These are phyloP conservation scores for Tretioscincus oriximinensis DNA, from an alignment of 2,113 vertebrate genomes.

Conservation along the genomic window DNA sequence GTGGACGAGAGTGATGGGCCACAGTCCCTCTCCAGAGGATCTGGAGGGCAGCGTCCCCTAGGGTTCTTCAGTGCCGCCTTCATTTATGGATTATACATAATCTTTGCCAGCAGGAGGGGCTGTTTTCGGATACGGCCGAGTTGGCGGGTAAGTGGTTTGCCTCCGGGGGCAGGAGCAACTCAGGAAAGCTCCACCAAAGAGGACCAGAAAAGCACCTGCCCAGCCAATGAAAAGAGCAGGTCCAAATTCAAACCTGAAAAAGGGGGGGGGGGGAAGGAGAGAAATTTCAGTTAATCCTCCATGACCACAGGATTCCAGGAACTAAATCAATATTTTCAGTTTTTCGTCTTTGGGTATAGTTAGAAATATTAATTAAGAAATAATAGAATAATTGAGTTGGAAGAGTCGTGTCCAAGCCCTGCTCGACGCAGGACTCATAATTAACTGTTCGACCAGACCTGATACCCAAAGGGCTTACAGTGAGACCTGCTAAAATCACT, in stretches of 20 bases:
- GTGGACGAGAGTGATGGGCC: conserved; percentile 43
- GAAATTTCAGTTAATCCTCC: neutral
- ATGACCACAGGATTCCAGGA: neutral
- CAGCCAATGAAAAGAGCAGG: conserved; percentile 87
- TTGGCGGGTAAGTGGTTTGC: conserved; percentile 71
- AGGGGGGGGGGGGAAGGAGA: neutral
- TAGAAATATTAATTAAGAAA: neutral
- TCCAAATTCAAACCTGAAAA: conserved; percentile 84
- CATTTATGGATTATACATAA: conserved; percentile 79
- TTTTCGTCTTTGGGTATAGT: neutral
- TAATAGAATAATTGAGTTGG: too few relatives aligned
- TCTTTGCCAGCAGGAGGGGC: conserved; percentile 76
- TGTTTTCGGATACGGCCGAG: conserved; percentile 71
- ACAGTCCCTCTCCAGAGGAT: conserved; percentile 45
- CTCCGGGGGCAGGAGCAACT: conserved; percentile 77
- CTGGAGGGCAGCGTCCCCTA: conserved; percentile 57
- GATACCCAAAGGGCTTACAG: too few relatives aligned
- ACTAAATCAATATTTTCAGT: neutral
- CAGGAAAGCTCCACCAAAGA: conserved; percentile 83
- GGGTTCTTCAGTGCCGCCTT: conserved; percentile 28
- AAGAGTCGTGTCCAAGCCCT: too few relatives aligned
- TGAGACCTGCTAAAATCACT: too few relatives aligned
- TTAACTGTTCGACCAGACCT: too few relatives aligned
- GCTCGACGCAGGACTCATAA: too few relatives aligned
- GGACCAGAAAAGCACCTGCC: conserved; percentile 79